Conservation (phyloP, 30 jellyfish, hydroid and myxozoan species). For the Aurelia sp. region DNA sequence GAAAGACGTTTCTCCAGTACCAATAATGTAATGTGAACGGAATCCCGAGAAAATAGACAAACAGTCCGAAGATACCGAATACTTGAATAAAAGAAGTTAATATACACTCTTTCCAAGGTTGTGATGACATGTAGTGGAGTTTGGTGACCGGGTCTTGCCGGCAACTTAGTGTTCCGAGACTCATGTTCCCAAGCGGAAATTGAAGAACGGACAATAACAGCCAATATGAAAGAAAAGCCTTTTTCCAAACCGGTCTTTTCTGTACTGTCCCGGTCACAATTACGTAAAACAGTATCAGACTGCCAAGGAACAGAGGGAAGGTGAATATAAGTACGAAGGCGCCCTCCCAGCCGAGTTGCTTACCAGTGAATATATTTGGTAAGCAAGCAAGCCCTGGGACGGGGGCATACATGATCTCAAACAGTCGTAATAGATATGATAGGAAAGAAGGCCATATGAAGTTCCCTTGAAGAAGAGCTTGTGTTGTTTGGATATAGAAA, state of each 20-base stretch:
- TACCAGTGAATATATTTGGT: constrained; percentile 91
- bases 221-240: constrained; percentile 93
- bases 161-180: constrained; percentile 96
- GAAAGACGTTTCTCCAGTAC: constrained; percentile 90
- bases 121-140: constrained; percentile 89
- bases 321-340: constrained; percentile 87
- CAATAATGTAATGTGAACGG: constrained; percentile 94
- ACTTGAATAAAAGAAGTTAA: constrained; percentile 84
- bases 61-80: constrained; percentile 89
- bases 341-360: constrained; percentile 99
- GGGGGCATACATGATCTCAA: constrained; percentile 98
- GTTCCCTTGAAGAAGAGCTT: constrained; percentile 92
- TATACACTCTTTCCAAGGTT: constrained; percentile 97
- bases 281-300: constrained; percentile 72
- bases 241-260: constrained; percentile 94
- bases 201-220: constrained; percentile 89
- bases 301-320: constrained; percentile 91
- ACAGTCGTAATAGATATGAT: constrained; percentile 78
- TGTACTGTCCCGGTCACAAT: constrained; percentile 95
- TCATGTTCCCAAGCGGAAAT: constrained; percentile 97
- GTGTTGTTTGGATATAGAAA: constrained; percentile 97
- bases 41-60: constrained; percentile 91
- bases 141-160: constrained; percentile 85
- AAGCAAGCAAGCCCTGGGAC: constrained; percentile 99
- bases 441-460: constrained; percentile 97